phyloP scores from a whole-genome alignment of 2,888 invertebrate genomes.

The Andrena minutula region DNA sequence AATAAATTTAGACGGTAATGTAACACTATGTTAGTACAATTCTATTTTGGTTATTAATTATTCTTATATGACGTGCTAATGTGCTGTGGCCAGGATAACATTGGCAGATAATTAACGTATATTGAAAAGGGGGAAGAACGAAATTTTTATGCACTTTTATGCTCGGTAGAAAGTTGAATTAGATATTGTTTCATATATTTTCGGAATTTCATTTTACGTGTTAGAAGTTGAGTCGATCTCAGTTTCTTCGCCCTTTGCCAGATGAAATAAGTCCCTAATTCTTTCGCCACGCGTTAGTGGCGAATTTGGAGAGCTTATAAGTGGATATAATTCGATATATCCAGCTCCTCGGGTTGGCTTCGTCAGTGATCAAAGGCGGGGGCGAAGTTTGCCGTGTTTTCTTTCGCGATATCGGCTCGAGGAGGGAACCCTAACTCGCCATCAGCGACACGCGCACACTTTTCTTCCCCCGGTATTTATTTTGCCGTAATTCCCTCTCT shows the following conservation, averaged over 20 bases:
- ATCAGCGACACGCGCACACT: constrained; percentile 55
- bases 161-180: too few relatives aligned
- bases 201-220: not conserved
- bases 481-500: constrained; percentile 60
- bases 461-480: constrained; percentile 64
- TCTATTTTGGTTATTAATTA: too few relatives aligned
- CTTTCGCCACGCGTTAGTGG: not conserved
- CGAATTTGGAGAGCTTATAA: too few relatives aligned
- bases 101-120: too few relatives aligned
- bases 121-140: too few relatives aligned
- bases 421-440: constrained; percentile 44
- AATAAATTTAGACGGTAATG: too few relatives aligned
- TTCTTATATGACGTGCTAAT: too few relatives aligned
- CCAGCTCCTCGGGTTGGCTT: constrained; percentile 4
- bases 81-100: too few relatives aligned
- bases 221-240: not conserved
- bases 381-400: constrained; percentile 42
- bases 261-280: not conserved
- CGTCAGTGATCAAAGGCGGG: constrained; percentile 42
- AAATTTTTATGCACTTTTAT: too few relatives aligned
- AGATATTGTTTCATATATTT: too few relatives aligned
- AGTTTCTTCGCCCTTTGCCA: not conserved
- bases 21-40: too few relatives aligned
- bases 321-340: constrained; percentile 23
- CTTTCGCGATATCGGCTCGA: constrained; percentile 28